Evolutionary conservation across 2,113 vertebrate genomes (phyloP), one percentile per base, ranked within the genome.

Genomic region (Ancistrus triradiatus): DNA sequence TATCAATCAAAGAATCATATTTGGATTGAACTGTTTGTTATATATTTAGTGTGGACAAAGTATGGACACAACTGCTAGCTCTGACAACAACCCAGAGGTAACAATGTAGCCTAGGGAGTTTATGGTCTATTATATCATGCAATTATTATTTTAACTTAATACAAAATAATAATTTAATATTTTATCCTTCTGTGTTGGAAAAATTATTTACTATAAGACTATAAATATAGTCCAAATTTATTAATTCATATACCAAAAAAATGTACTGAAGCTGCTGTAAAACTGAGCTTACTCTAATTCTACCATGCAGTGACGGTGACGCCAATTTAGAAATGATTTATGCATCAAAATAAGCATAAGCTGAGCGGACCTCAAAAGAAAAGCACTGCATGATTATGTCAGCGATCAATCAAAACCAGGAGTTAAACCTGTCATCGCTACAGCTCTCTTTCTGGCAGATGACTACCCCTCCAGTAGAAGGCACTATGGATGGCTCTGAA

Each of bases 391-490:
- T 50, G 61, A 76, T 22, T 63, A 46, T 40, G 68, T 65, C 72
- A 71, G 64, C 55, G 55, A 75, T 81, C 84, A 80, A 76, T 74
- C 80, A 83, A 81, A 81, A 77, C 79, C 74, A 71, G 75, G 53
- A 73, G 56, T 42, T 75, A 8, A 55, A 15, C 70, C 62, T 69
- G 65, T 80, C 43, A 72, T 68, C 63, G 68, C 75, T 63, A 77
- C 78, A 47, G n/a, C n/a, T 82, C 80, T 82, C 80, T 83, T 82
- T 77, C 71, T 68, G 71, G 77, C 81, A 78, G 77, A 80, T 75
- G 58, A 76, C 77, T 80, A 80, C 84, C 72, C 81, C 85, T 84
- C 83, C 84, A 78, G 73, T 82, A 79, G 81, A 88, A 89, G 86
- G 88, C 88, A 89, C 87, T 85, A 74, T 69, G 73, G 80, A 84